phyloP scores from a whole-genome alignment of 2,888 invertebrate genomes.

The Polymixis lichenea region DNA sequence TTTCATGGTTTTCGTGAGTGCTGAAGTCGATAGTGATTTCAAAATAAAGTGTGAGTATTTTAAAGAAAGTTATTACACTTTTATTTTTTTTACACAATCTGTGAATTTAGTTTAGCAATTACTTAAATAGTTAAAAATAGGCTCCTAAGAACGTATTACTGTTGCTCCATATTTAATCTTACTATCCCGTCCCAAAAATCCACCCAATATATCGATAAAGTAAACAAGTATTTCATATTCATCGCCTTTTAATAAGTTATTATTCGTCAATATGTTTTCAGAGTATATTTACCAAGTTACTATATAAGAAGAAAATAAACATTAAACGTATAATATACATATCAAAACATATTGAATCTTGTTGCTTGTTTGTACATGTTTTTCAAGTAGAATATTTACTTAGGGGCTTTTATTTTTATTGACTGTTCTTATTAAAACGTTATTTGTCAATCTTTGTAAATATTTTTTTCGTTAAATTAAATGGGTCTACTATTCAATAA shows the following conservation, averaged over 20 bases:
- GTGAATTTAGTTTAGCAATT: neutral
- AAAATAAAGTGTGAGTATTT: neutral
- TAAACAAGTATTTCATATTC: constrained; percentile 24
- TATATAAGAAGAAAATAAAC: constrained; percentile 24
- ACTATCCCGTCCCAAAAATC: neutral
- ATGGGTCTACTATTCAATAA: neutral
- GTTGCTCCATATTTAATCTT: neutral
- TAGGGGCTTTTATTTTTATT: constrained; percentile 7
- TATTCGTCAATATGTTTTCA: constrained; percentile 44
- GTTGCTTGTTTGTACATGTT: constrained; percentile 22
- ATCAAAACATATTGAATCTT: constrained; percentile 37
- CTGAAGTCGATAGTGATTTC: no score
- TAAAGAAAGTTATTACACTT: no score
- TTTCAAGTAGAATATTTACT: constrained; percentile 25
- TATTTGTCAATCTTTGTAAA: constrained; percentile 1
- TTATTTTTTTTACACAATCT: neutral
- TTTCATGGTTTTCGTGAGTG: no score
- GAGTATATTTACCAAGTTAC: constrained; percentile 23
- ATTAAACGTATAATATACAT: constrained; percentile 5
- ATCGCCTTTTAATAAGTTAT: constrained; percentile 42
- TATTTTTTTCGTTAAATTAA: neutral
- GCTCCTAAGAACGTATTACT: neutral
- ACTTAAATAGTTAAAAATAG: neutral
- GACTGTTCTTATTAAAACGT: constrained; percentile 22
- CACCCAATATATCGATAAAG: neutral